Percentiles rank a stretch among this genome's conserved stretches.
Conservation (phyloP, 2,113 vertebrate species). For the Pongo abelii region DNA sequence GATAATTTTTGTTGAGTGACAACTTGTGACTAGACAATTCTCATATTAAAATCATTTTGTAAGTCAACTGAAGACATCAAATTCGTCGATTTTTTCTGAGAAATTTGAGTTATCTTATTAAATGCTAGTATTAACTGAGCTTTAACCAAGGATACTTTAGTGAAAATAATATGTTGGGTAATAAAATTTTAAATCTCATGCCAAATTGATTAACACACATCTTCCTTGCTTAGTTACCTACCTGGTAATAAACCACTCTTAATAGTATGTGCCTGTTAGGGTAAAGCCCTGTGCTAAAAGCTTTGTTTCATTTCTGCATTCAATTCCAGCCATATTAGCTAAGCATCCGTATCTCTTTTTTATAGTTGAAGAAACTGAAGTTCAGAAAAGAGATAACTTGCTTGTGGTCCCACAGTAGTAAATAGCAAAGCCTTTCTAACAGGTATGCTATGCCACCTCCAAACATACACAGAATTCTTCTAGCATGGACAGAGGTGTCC, state of each 20-base stretch:
- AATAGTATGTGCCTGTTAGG: not conserved
- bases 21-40: not conserved
- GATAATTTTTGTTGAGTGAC: not conserved
- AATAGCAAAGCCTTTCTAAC: not conserved
- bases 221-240: not conserved
- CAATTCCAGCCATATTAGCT: not conserved
- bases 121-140: not conserved
- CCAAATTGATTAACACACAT: not conserved
- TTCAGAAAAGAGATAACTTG: not conserved
- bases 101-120: not conserved
- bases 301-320: not conserved
- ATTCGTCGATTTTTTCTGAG: not conserved
- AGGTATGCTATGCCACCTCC: not conserved
- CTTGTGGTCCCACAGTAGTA: not conserved
- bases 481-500: not conserved
- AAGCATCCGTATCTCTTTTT: not conserved
- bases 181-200: not conserved
- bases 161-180: not conserved
- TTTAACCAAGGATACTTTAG: not conserved
- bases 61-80: not conserved
- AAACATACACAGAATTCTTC: not conserved
- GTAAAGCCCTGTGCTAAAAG: not conserved
- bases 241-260: not conserved
- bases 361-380: not conserved
- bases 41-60: not conserved